A percentile compares a stretch with the other conserved stretches of the same genome.
These are phyloP conservation scores for Aphelocoma coerulescens DNA, from an alignment of 2,113 vertebrate genomes.

Conservation along the genomic window DNA sequence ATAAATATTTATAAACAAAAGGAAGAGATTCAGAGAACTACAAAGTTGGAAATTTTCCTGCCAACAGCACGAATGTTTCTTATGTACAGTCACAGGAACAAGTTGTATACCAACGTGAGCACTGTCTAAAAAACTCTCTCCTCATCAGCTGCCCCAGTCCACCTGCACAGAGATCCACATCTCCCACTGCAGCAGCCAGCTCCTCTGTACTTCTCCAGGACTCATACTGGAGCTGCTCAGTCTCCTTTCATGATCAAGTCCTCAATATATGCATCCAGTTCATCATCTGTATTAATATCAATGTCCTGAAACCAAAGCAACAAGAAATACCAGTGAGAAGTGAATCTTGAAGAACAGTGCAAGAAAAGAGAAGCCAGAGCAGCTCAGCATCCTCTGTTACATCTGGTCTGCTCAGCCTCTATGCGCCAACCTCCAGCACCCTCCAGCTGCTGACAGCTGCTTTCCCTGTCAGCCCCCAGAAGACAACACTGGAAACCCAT, in stretches of 20 bases:
- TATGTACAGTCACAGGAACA: conserved; percentile 42
- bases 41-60: conserved; percentile 50
- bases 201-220: not conserved
- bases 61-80: conserved; percentile 50
- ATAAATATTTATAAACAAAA: conserved; percentile 81
- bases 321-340: conserved; percentile 5
- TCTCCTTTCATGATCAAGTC: conserved; percentile 97
- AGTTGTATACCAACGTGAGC: conserved; percentile 36
- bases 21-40: conserved; percentile 59
- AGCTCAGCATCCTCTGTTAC: not conserved
- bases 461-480: not conserved
- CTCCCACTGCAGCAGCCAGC: not conserved
- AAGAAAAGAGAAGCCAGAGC: not conserved
- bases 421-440: not conserved
- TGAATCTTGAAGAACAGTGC: not conserved
- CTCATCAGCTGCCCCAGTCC: not conserved
- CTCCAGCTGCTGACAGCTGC: not conserved
- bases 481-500: not conserved
- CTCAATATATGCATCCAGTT: conserved; percentile 96
- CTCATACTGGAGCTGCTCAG: conserved; percentile 45
- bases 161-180: not conserved
- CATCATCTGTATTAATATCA: conserved; percentile 97
- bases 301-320: conserved; percentile 84
- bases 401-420: not conserved
- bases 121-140: not conserved